Conservation (phyloP, 2,797 vertebrate genomes). For the Triplophysa yarkandensis region DNA sequence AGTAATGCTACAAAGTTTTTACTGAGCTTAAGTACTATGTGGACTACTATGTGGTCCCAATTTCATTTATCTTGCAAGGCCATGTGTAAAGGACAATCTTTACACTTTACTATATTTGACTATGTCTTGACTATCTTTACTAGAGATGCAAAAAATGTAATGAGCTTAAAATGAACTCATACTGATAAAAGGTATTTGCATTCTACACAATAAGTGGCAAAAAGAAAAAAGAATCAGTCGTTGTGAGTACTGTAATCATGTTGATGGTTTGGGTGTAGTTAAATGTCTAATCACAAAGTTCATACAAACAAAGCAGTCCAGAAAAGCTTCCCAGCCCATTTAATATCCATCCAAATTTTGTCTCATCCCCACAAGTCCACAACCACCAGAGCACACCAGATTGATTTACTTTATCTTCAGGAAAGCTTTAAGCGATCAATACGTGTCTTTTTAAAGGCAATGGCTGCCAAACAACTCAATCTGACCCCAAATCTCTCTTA, state of each 20-base stretch:
- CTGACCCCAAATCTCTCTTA: constrained; percentile 29
- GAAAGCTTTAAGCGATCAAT: constrained; percentile 26
- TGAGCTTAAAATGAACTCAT: no score
- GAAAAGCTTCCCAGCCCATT: constrained; percentile 21
- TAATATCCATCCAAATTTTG: constrained; percentile 32
- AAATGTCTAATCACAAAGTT: constrained; percentile 42
- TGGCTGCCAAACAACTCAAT: constrained; percentile 44
- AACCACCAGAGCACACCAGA: not conserved
- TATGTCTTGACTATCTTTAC: no score
- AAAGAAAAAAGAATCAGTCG: constrained; percentile 17
- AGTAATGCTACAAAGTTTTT: not conserved
- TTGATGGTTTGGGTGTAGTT: constrained; percentile 26
- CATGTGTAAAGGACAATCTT: no score
- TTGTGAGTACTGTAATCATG: constrained; percentile 32
- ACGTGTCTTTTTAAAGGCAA: constrained; percentile 30
- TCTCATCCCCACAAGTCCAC: constrained; percentile 27
- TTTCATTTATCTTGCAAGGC: no score
- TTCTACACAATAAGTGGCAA: constrained; percentile 15
- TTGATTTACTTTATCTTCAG: constrained; percentile 51
- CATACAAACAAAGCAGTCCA: constrained; percentile 44
- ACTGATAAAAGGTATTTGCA: not conserved
- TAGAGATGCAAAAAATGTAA: no score
- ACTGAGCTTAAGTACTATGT: not conserved
- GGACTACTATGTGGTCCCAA: not conserved
- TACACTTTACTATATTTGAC: no score